phyloP scores from a whole-genome alignment of 2,888 invertebrate genomes.

The Drosophila sordidula region DNA sequence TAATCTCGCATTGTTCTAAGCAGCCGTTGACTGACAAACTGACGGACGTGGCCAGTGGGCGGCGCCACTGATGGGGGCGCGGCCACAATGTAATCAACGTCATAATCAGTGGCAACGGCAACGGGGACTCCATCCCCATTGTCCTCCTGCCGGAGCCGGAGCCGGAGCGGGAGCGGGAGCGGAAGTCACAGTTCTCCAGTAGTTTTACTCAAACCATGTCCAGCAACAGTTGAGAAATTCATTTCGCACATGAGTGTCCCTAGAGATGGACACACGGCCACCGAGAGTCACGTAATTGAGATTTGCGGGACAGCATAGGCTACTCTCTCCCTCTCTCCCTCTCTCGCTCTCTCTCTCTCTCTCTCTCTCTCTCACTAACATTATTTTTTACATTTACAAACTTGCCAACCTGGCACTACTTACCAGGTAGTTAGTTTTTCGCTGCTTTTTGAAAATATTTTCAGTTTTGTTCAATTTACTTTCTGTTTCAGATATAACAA shows the following conservation, averaged over 20 bases:
- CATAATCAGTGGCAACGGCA: conserved; percentile 67
- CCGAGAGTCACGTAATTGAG: conserved; percentile 4
- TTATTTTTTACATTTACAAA: rapidly evolving
- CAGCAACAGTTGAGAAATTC: conserved; percentile 61
- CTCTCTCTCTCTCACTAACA: too few relatives aligned
- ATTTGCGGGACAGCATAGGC: background rate
- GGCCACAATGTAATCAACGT: conserved; percentile 75
- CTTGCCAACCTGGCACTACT: too few relatives aligned
- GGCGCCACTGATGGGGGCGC: conserved; percentile 15
- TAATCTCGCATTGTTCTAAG: conserved; percentile 76
- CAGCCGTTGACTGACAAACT: conserved; percentile 65
- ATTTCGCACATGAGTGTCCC: conserved; percentile 51
- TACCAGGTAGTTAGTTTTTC: background rate
- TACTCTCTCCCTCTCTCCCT: too few relatives aligned
- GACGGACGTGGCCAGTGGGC: conserved; percentile 47
- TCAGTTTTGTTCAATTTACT: too few relatives aligned
- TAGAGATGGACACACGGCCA: conserved; percentile 42
- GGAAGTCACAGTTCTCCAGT: conserved; percentile 28
- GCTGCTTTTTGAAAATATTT: too few relatives aligned
- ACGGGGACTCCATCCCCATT: conserved; percentile 49
- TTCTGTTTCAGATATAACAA: too few relatives aligned
- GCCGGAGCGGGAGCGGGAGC: conserved; percentile 19
- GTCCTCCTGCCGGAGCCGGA: conserved; percentile 51
- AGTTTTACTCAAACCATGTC: conserved; percentile 35
- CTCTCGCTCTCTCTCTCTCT: too few relatives aligned